Conservation (phyloP, 2,113 vertebrate genomes). For the Conger conger region DNA sequence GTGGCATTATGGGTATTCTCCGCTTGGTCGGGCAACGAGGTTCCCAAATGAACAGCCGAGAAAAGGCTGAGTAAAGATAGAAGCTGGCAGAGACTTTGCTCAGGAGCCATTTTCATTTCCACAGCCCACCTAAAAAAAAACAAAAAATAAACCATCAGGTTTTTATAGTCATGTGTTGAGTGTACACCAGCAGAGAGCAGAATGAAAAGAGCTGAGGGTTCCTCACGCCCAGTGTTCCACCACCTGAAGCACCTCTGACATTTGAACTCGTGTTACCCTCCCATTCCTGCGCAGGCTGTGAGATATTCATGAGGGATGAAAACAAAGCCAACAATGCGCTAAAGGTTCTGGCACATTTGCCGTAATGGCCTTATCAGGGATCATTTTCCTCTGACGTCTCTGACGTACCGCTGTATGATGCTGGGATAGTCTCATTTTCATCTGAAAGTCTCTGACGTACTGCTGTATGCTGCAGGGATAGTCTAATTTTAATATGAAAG, state of each 20-base stretch:
- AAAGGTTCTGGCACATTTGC: background rate
- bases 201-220: background rate
- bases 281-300: background rate
- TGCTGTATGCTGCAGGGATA: too few species aligned
- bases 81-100: conserved; percentile 23
- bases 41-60: conserved; percentile 32
- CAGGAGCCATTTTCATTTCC: conserved; percentile 39
- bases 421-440: too few species aligned
- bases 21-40: background rate
- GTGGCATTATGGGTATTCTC: background rate
- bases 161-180: background rate
- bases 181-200: background rate
- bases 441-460: too few species aligned
- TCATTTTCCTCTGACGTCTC: background rate
- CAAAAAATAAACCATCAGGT: conserved; percentile 7
- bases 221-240: background rate
- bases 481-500: too few species aligned
- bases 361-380: background rate
- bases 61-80: conserved; percentile 37
- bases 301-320: conserved; percentile 1
- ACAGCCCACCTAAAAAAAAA: conserved; percentile 29
- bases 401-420: too few species aligned
- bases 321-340: conserved; percentile 18
- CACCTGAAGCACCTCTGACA: background rate
- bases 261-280: background rate